Evolutionary conservation across 2,888 invertebrate species (phyloP).

Genomic region (Drosophila mercatorum): DNA sequence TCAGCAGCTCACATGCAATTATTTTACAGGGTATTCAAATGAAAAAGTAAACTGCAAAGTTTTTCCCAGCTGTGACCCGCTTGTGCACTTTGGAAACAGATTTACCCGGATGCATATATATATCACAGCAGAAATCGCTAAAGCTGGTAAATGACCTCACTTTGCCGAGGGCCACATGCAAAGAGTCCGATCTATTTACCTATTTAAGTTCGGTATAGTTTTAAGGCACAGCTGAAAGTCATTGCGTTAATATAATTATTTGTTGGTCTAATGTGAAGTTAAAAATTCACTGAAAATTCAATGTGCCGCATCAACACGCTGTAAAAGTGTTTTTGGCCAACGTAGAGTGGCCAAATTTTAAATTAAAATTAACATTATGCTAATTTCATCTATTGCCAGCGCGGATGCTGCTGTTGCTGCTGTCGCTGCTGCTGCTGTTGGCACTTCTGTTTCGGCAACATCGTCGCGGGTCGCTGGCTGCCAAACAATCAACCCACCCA

Average conservation of each 20-base stretch:
- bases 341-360: slow-evolving; percentile 77
- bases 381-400: slow-evolving; percentile 63
- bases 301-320: slow-evolving; percentile 79
- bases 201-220: not conserved
- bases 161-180: not conserved
- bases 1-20: not conserved
- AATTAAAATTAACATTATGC: slow-evolving; percentile 80
- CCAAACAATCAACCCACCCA: slow-evolving; percentile 74
- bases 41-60: slow-evolving; percentile 26
- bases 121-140: slow-evolving; percentile 14
- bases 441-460: slow-evolving; percentile 15
- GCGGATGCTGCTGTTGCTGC: slow-evolving; percentile 17
- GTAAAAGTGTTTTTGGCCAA: slow-evolving; percentile 71
- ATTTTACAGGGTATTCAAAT: slow-evolving; percentile 7
- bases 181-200: slow-evolving; percentile 1
- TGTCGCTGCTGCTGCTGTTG: slow-evolving; percentile 17
- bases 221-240: not conserved
- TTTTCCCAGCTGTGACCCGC: slow-evolving; percentile 60
- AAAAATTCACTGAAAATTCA: slow-evolving; percentile 54
- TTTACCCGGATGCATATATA: slow-evolving; percentile 18
- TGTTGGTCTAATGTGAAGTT: slow-evolving; percentile 22
- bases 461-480: slow-evolving; percentile 69
- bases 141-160: slow-evolving; percentile 7
- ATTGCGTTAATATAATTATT: not conserved
- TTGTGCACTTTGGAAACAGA: slow-evolving; percentile 49